phyloP scores from a whole-genome alignment of 1,140 invertebrate species.

The Lordiphosa collinella region DNA sequence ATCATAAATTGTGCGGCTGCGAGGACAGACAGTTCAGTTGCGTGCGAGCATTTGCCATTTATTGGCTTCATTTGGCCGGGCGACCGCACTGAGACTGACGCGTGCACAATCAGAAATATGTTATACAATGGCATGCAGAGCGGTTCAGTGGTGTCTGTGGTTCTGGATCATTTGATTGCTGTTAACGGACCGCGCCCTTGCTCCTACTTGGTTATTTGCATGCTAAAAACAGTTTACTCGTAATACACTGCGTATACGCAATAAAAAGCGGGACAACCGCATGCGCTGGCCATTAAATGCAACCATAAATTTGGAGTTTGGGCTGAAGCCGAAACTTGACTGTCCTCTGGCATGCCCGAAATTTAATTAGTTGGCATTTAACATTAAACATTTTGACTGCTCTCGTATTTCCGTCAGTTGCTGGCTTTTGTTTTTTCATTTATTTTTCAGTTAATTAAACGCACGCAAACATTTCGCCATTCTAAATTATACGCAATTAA shows the following conservation, averaged over 20 bases:
- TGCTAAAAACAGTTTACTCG: constrained; percentile 27
- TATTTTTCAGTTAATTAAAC: constrained; percentile 76
- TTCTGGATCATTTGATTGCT: constrained; percentile 37
- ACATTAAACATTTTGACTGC: constrained; percentile 65
- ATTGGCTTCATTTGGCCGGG: constrained; percentile 62
- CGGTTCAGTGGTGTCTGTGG: constrained; percentile 26
- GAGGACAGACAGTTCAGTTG: constrained; percentile 8
- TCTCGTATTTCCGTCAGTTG: constrained; percentile 16
- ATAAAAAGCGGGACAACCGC: constrained; percentile 58
- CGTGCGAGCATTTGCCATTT: constrained; percentile 29
- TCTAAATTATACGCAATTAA: constrained; percentile 77
- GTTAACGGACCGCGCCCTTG: constrained; percentile 7
- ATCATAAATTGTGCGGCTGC: constrained; percentile 3
- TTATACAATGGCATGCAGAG: constrained; percentile 16
- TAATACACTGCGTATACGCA: constrained; percentile 70
- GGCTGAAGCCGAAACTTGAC: constrained; percentile 13
- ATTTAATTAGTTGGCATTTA: constrained; percentile 77
- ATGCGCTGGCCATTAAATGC: constrained; percentile 66
- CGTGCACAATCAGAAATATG: constrained; percentile 15
- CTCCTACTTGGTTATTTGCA: constrained; percentile 31
- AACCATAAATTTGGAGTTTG: constrained; percentile 60
- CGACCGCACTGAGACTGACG: constrained; percentile 26
- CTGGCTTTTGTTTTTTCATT: constrained; percentile 42
- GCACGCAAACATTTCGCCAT: constrained; percentile 69
- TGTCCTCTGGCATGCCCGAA: constrained; percentile 56